phyloP scores from a whole-genome alignment of 2,797 vertebrate species.

The Pangasius mekongensis region DNA sequence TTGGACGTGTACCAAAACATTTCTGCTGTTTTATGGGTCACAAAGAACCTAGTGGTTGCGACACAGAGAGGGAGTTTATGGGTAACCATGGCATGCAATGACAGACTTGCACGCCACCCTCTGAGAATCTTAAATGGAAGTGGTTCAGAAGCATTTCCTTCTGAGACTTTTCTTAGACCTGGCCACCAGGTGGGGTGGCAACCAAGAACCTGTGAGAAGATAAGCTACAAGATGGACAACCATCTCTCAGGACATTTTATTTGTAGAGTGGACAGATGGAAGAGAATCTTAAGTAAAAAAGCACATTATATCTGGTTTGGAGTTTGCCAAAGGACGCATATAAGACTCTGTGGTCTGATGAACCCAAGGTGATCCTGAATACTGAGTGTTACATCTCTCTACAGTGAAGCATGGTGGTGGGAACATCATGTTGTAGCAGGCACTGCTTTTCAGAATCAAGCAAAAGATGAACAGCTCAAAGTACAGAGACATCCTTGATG shows the following conservation, averaged over 20 bases:
- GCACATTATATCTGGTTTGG: too few relatives aligned
- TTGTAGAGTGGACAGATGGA: not conserved
- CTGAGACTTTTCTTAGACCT: not conserved
- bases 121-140: too few relatives aligned
- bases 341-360: not conserved
- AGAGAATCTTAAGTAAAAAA: not conserved
- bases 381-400: not conserved
- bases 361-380: not conserved
- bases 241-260: not conserved
- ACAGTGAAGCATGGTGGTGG: not conserved
- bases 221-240: not conserved
- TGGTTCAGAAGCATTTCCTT: not conserved
- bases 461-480: not conserved
- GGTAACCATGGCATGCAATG: not conserved
- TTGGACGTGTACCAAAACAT: not conserved
- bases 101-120: too few relatives aligned
- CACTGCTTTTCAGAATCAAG: not conserved
- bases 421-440: not conserved
- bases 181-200: not conserved
- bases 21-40: not conserved
- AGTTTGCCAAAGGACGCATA: not conserved
- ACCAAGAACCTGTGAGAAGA: not conserved
- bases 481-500: too few relatives aligned
- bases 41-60: not conserved
- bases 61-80: too few relatives aligned